These are phyloP conservation scores for Pyrrhosoma nymphula DNA, from an alignment of 2,888 invertebrate species.

Conservation along the genomic window DNA sequence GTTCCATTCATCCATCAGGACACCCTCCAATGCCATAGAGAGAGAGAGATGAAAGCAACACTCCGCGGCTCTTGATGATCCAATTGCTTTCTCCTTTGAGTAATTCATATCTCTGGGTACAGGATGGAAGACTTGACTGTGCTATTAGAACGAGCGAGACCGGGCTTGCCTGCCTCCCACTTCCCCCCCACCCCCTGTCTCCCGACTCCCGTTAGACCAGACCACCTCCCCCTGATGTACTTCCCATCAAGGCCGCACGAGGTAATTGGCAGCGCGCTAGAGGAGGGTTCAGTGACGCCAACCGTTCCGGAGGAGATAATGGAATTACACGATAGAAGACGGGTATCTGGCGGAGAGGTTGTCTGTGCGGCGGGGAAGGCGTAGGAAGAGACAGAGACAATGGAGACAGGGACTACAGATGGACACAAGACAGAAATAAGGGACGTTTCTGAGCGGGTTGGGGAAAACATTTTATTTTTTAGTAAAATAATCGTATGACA, in stretches of 20 bases:
- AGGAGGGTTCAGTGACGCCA: constrained; percentile 9
- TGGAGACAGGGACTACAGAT: neutral
- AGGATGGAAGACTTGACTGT: neutral
- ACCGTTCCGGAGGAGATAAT: constrained; percentile 42
- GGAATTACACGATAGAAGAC: constrained; percentile 28
- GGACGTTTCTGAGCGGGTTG: neutral
- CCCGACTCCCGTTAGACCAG: neutral
- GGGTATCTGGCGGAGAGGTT: constrained; percentile 37
- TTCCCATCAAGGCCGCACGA: constrained; percentile 6
- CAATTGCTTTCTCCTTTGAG: neutral
- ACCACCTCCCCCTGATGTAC: neutral
- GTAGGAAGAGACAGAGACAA: neutral
- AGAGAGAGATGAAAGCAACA: neutral
- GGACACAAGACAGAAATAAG: neutral
- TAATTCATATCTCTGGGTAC: neutral
- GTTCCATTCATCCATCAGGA: too few relatives aligned
- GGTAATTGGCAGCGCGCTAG: constrained; percentile 52
- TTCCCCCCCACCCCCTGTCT: too few relatives aligned
- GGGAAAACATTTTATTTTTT: too few relatives aligned
- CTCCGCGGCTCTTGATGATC: neutral
- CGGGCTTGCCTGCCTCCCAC: neutral
- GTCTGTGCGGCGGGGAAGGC: neutral
- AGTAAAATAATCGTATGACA: too few relatives aligned
- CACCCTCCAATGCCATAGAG: too few relatives aligned
- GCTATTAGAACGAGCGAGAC: neutral